Percentiles rank a stretch among this genome's conserved stretches.
Conservation (phyloP, 2,888 invertebrate species). For the Oxystoma pomonae region DNA sequence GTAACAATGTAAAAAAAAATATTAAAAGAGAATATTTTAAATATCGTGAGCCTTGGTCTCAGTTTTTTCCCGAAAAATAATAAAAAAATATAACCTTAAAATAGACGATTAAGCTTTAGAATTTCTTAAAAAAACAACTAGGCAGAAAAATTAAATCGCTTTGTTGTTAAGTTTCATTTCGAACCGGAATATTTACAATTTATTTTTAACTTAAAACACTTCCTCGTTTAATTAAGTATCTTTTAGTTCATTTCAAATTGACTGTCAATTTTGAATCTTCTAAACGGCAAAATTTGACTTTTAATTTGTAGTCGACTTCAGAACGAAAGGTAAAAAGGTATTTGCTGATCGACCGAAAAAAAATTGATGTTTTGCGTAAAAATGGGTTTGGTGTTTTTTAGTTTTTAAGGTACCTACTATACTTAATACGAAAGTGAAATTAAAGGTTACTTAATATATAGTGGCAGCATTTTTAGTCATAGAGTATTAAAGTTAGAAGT, state of each 20-base stretch:
- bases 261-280: no score
- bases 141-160: background rate
- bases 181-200: no score
- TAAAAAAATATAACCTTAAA: background rate
- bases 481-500: constrained; percentile 31
- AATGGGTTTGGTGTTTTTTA: constrained; percentile 38
- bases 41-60: constrained; percentile 41
- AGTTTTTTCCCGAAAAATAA: constrained; percentile 30
- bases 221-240: no score
- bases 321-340: background rate
- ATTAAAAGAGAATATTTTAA: constrained; percentile 25
- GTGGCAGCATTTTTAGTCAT: constrained; percentile 47
- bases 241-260: no score
- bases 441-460: constrained; percentile 40
- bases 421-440: constrained; percentile 32
- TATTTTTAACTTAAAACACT: no score
- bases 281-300: no score
- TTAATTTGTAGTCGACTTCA: background rate
- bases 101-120: background rate
- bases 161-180: background rate
- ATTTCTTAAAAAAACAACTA: no score
- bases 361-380: constrained; percentile 42
- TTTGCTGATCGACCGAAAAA: constrained; percentile 20
- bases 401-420: constrained; percentile 28
- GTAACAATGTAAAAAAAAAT: constrained; percentile 30